Base-by-base conservation (phyloP, 2,888 invertebrate genomes). In the Geotrupes spiniger region DNA sequence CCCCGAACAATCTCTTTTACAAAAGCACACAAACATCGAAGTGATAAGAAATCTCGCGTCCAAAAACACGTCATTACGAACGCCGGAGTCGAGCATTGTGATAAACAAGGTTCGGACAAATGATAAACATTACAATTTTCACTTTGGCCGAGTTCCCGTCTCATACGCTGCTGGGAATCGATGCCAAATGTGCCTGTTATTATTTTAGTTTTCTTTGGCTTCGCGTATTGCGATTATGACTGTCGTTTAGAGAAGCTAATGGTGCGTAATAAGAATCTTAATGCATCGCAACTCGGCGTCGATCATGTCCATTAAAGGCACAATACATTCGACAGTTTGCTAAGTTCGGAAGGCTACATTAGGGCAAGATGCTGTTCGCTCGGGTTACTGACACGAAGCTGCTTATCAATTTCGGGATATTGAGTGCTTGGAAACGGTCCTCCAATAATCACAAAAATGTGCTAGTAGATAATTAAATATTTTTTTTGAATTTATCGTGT, bases 51-150 rank as follows among this genome's bases (percentile, higher is more conserved):
- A 51, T 46, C 52, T 5, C 31, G 31, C 50, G 46, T 52, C 57
- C 53, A 52, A 54, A 53, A 56, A 61, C 61, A 60, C 61, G 60
- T 60, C 61, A 63, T 59, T 63, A 61, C 59, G 57, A 58, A 50
- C 51, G 46, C 46, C 46, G 47, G 38, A 52, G 47, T 41, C 42
- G 11, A 11, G 46, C 43, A 42, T 25, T 43, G 51, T 53, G 57
- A 61, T 62, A 62, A 61, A 61, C 57, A 60, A 58, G 42, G 31
- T 21, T 21, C 53, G 54, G 58, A 59, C 60, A 54, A 57, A 63
- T 62, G 61, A 62, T 59, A 62, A 61, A 61, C 63, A 61, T 61
- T 58, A 61, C 58, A 62, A 62, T 63, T 63, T 62, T 62, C 61
- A 56, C 59, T 62, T 62, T 62, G 63, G 63, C 63, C 53, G 53